A percentile compares a stretch with the other conserved stretches of the same genome.
phyloP scores from a whole-genome alignment of 1,140 invertebrate species.

The Sesamia nonagrioides region DNA sequence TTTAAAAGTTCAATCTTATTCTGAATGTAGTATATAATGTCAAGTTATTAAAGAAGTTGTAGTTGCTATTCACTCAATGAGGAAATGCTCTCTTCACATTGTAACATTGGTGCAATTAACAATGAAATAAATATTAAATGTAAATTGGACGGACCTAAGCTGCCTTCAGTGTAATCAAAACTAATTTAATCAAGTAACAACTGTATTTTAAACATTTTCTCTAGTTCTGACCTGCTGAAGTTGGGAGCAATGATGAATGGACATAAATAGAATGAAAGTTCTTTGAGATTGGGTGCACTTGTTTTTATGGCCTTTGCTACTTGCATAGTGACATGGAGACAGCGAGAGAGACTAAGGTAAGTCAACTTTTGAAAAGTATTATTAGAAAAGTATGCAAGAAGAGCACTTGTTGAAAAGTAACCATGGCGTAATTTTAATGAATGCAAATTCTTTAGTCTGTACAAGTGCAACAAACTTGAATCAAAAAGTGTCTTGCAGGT shows the following conservation, averaged over 20 bases:
- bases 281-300: slow-evolving; percentile 83
- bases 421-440: slow-evolving; percentile 86
- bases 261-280: slow-evolving; percentile 86
- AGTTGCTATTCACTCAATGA: not conserved
- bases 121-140: slow-evolving; percentile 49
- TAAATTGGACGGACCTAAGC: slow-evolving; percentile 75
- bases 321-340: slow-evolving; percentile 84
- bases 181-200: slow-evolving; percentile 81
- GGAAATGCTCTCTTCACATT: not conserved
- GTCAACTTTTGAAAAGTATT: slow-evolving; percentile 84
- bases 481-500: slow-evolving; percentile 87
- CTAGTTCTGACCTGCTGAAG: slow-evolving; percentile 84
- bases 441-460: slow-evolving; percentile 81
- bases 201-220: slow-evolving; percentile 85
- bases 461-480: slow-evolving; percentile 83
- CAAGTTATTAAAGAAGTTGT: not conserved
- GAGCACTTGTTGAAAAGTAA: slow-evolving; percentile 85
- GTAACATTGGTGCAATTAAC: slow-evolving; percentile 22
- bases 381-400: slow-evolving; percentile 84
- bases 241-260: slow-evolving; percentile 83
- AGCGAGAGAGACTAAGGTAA: slow-evolving; percentile 85
- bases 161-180: slow-evolving; percentile 64
- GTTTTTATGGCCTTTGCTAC: slow-evolving; percentile 84
- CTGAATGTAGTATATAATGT: too few species aligned
- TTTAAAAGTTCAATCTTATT: too few species aligned